Conservation (phyloP, 1,140 invertebrate genomes). For the Dryas iulia region DNA sequence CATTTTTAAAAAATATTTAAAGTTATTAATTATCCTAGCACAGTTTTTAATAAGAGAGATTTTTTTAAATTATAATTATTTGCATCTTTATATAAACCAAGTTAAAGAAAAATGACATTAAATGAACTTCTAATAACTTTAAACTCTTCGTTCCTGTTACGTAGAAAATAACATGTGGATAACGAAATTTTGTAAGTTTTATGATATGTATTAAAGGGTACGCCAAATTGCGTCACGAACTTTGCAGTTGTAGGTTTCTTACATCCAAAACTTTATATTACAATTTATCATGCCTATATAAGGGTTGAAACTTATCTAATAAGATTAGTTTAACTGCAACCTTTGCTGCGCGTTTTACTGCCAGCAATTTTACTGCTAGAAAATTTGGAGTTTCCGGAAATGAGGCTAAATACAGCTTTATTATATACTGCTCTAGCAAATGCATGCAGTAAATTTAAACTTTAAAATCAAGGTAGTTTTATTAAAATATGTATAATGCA, state of each 20-base stretch:
- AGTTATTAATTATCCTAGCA: no score
- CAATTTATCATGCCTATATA: constrained; percentile 54
- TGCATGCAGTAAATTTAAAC: no score
- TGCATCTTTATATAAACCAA: no score
- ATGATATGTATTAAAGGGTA: constrained; percentile 3
- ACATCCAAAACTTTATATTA: constrained; percentile 59
- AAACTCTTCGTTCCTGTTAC: not conserved
- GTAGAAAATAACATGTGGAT: not conserved
- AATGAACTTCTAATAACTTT: not conserved
- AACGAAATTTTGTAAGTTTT: not conserved
- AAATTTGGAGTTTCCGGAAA: constrained; percentile 4
- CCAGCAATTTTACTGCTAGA: constrained; percentile 8
- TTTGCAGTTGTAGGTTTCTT: constrained; percentile 40
- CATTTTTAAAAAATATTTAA: no score
- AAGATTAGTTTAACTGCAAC: constrained; percentile 41
- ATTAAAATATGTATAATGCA: no score
- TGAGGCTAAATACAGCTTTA: not conserved
- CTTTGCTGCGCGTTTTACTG: constrained; percentile 16
- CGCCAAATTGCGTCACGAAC: constrained; percentile 37
- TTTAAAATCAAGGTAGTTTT: no score
- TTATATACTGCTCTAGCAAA: not conserved
- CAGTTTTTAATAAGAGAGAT: no score
- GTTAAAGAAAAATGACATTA: no score
- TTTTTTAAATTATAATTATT: no score
- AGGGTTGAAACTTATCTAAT: constrained; percentile 60